phyloP scores from a whole-genome alignment of 2,113 vertebrate species.

The Paralichthys olivaceus region DNA sequence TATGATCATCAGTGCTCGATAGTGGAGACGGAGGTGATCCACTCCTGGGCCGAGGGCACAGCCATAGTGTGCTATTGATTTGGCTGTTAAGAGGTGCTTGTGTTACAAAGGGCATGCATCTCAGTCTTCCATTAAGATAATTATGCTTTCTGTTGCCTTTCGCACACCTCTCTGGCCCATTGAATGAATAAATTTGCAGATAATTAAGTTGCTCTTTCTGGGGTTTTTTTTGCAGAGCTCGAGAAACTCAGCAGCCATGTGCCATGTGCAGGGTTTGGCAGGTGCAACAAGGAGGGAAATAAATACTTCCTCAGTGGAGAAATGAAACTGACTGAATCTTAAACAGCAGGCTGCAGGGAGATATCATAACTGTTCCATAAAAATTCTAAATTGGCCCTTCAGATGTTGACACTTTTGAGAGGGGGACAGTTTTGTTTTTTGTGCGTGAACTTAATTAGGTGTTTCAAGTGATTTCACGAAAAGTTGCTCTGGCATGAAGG shows the following conservation, averaged over 20 bases:
- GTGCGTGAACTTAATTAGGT: background rate
- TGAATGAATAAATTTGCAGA: conserved; percentile 77
- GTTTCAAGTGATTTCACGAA: conserved; percentile 31
- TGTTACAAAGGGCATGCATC: conserved; percentile 78
- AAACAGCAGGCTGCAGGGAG: conserved; percentile 15
- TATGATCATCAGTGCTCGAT: conserved; percentile 78
- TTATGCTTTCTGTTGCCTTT: conserved; percentile 75
- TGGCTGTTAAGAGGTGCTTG: conserved; percentile 81
- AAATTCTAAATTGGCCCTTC: conserved; percentile 23
- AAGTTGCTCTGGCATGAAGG: conserved; percentile 14
- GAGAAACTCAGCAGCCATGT: conserved; percentile 41
- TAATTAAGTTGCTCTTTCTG: conserved; percentile 77
- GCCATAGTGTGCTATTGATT: conserved; percentile 79
- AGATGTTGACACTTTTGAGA: conserved; percentile 14
- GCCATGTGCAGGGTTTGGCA: conserved; percentile 20
- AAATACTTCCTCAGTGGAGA: conserved; percentile 10
- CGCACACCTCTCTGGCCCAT: conserved; percentile 65
- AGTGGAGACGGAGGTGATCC: conserved; percentile 74
- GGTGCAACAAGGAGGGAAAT: conserved; percentile 16
- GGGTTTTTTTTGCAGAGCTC: conserved; percentile 37
- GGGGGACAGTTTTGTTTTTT: conserved; percentile 4
- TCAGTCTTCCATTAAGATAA: conserved; percentile 82
- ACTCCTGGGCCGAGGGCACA: conserved; percentile 68
- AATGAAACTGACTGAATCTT: conserved; percentile 4
- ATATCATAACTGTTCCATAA: conserved; percentile 25